Evolutionary conservation across 2,113 vertebrate genomes (phyloP), one percentile per base, ranked within the genome.

Genomic region (Corydoras maculifer): DNA sequence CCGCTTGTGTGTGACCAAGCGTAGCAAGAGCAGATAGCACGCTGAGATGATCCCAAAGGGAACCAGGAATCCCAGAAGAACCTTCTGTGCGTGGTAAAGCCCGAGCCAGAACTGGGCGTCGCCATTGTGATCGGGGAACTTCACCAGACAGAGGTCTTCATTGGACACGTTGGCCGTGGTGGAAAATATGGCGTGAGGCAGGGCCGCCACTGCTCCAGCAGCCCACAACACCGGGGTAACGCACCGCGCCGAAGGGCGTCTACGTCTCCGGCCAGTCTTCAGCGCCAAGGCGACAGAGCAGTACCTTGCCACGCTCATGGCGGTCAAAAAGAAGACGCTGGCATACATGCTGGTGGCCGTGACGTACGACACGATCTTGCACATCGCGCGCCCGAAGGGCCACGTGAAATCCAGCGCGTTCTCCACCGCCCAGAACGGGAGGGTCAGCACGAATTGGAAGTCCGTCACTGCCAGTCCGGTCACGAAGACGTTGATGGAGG

Each of bases 271-370:
- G 65, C 85, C 84, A 35, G 86, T 88, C 77, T 94, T 91, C 9
- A 97, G 84, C 35, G 94, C 94, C 0, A 92, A 96, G 57, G 94
- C 93, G 43, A 98, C 93, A 0, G 93, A 91, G 25, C 87, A 92
- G 78, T 98, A 98, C 18, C 94, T 82, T 59, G 92, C 92, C 68
- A 95, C 91, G 57, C 97, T 97, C 95, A 96, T 97, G n/a, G 94
- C 92, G 0, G 95, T 98, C 53, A 98, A 92, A 77, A 99, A 97
- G 81, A 98, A 99, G n/a, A 99, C 97, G 55, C 97, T 97, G 75
- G 96, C 96, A 8, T 97, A 97, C 97, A 98, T 98, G 83, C 96
- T 98, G 91, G 95, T 92, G 2, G 94, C 93, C 0, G 96, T 98
- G 76, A 97, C 93, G 0, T 92, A 89, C 0, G 93, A 94, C 3